phyloP scores from a whole-genome alignment of 1,140 invertebrate species.

The Piezodorus guildinii region DNA sequence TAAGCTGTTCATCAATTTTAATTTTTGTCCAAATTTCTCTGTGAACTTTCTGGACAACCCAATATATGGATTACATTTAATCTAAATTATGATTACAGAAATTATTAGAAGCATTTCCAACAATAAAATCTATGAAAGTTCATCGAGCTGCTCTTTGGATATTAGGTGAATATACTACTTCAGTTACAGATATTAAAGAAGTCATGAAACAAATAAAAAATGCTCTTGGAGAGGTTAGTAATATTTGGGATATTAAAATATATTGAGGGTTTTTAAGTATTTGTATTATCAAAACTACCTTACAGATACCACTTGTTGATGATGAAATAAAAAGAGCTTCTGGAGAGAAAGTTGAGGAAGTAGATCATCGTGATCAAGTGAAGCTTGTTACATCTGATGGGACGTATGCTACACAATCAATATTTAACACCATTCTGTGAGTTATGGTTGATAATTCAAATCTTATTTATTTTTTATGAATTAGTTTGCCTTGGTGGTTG shows the following conservation, averaged over 20 bases:
- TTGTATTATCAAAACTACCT: slow-evolving; percentile 6
- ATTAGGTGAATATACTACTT: slow-evolving; percentile 86
- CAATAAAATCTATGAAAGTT: slow-evolving; percentile 75
- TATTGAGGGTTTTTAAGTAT: neutral
- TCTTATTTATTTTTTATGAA: no score
- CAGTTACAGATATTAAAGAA: slow-evolving; percentile 60
- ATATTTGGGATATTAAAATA: neutral
- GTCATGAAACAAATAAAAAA: slow-evolving; percentile 65
- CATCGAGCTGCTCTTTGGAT: slow-evolving; percentile 95
- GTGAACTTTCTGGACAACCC: no score
- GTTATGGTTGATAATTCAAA: slow-evolving; percentile 28
- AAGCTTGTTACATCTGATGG: slow-evolving; percentile 93
- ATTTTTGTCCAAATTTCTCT: no score
- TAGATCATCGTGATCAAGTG: slow-evolving; percentile 28
- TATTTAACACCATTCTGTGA: slow-evolving; percentile 70
- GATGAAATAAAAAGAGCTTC: slow-evolving; percentile 64
- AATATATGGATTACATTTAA: no score
- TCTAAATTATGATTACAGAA: slow-evolving; percentile 39
- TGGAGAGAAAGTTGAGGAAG: slow-evolving; percentile 44
- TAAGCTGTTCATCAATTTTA: no score
- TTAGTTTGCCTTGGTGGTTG: no score
- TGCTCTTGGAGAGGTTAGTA: slow-evolving; percentile 60
- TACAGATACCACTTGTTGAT: slow-evolving; percentile 73
- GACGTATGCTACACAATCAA: slow-evolving; percentile 96
- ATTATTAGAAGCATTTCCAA: slow-evolving; percentile 67